Conservation (phyloP, 2,113 vertebrate genomes). For the Madoqua kirkii region DNA sequence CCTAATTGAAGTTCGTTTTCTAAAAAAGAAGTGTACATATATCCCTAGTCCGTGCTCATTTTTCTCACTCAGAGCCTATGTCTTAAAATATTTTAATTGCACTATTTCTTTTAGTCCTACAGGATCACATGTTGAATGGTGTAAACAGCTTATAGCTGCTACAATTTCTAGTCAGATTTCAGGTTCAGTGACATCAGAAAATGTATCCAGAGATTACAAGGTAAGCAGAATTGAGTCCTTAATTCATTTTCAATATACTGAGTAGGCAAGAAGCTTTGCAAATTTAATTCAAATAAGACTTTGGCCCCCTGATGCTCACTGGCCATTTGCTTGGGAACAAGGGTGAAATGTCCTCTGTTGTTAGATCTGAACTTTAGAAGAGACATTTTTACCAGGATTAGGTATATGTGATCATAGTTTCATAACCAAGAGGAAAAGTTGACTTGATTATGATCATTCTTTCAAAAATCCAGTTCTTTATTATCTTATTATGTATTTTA, state of each 20-base stretch:
- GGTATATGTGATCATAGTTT: conserved; percentile 8
- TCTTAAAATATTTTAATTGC: conserved; percentile 59
- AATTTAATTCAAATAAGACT: neutral
- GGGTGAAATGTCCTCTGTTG: neutral
- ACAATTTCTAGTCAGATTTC: conserved; percentile 97
- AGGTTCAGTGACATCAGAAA: conserved; percentile 83
- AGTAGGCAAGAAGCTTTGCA: neutral
- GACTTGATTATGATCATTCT: conserved; percentile 4
- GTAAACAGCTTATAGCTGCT: conserved; percentile 98
- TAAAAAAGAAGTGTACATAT: neutral
- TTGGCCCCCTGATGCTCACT: neutral
- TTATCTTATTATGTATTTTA: neutral
- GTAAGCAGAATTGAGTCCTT: conserved; percentile 78
- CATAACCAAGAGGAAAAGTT: neutral
- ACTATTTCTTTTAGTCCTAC: conserved; percentile 86
- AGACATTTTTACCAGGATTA: conserved; percentile 7
- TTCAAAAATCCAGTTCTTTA: conserved; percentile 3
- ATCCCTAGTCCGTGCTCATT: neutral
- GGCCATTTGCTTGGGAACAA: neutral
- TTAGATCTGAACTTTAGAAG: neutral
- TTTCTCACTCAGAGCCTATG: conserved; percentile 12
- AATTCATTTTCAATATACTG: conserved; percentile 29
- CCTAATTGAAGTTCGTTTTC: neutral
- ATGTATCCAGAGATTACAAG: conserved; percentile 86
- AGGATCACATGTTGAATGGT: conserved; percentile 98